Evolutionary conservation across 2,797 vertebrate species (phyloP).

Genomic region (Pampus argenteus): DNA sequence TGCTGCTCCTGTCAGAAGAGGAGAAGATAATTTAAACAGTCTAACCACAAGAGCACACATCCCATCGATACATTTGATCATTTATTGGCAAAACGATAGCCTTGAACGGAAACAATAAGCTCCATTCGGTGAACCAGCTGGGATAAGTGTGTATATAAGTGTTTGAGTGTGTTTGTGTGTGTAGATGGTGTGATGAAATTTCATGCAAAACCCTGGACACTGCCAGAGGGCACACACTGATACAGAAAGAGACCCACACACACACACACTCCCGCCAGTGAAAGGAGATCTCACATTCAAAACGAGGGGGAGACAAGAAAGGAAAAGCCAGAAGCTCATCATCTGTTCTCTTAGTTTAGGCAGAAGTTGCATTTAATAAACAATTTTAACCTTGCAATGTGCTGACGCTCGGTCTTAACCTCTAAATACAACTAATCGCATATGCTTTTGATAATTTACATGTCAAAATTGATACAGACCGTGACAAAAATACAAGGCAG

Average conservation of each 20-base stretch:
- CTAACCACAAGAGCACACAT: slow-evolving; percentile 64
- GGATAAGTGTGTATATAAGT: slow-evolving; percentile 26
- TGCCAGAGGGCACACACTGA: slow-evolving; percentile 60
- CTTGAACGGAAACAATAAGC: slow-evolving; percentile 50
- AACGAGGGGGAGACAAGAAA: slow-evolving; percentile 54
- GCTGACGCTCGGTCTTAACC: slow-evolving; percentile 29
- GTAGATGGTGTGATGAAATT: slow-evolving; percentile 80
- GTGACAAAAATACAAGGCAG: slow-evolving; percentile 67
- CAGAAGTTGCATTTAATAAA: slow-evolving; percentile 40
- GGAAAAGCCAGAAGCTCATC: slow-evolving; percentile 54
- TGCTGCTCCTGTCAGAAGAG: slow-evolving; percentile 42
- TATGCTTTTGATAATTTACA: slow-evolving; percentile 41
- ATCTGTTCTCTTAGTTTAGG: slow-evolving; percentile 43
- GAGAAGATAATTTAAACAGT: slow-evolving; percentile 57
- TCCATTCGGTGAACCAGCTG: slow-evolving; percentile 32
- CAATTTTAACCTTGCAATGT: slow-evolving; percentile 24
- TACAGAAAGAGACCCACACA: slow-evolving; percentile 43
- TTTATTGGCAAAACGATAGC: slow-evolving; percentile 74
- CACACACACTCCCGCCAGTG: slow-evolving; percentile 42
- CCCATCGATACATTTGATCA: slow-evolving; percentile 77
- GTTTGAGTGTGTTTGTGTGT: slow-evolving; percentile 52
- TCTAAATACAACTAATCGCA: slow-evolving; percentile 43
- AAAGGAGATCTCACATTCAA: slow-evolving; percentile 63
- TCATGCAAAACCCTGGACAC: slow-evolving; percentile 77
- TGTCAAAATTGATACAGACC: slow-evolving; percentile 64